These are phyloP conservation scores for Fregetta grallaria DNA, from an alignment of 2,113 vertebrate species.

Conservation along the genomic window DNA sequence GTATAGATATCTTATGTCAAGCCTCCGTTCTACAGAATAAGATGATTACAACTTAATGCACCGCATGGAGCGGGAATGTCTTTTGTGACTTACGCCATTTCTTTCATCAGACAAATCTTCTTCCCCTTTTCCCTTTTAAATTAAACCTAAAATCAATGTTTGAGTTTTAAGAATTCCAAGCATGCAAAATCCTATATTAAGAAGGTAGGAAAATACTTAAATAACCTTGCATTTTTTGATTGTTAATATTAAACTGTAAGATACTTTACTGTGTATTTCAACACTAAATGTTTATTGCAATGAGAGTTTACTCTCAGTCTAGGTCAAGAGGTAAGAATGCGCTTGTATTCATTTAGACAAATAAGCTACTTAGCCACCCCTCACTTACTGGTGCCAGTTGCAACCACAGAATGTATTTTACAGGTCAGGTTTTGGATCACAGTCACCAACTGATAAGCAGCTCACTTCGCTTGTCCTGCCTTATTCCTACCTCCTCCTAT, in stretches of 20 bases:
- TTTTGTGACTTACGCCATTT: not conserved
- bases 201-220: not conserved
- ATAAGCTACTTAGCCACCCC: not conserved
- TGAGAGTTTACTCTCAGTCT: not conserved
- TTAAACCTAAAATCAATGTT: not conserved
- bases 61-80: not conserved
- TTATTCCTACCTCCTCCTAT: not conserved
- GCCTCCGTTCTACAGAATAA: not conserved
- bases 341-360: not conserved
- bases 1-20: not conserved
- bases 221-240: not conserved
- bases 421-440: not conserved
- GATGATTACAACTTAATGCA: not conserved
- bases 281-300: not conserved
- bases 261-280: not conserved
- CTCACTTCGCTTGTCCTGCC: not conserved
- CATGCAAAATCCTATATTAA: not conserved
- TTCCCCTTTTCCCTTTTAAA: not conserved
- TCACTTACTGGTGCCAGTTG: not conserved
- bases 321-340: not conserved
- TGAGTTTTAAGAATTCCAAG: not conserved
- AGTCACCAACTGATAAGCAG: not conserved
- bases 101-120: not conserved
- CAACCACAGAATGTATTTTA: not conserved
- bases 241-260: not conserved